These are phyloP conservation scores for Amphipoea lucens DNA, from an alignment of 2,888 invertebrate genomes.

Conservation along the genomic window DNA sequence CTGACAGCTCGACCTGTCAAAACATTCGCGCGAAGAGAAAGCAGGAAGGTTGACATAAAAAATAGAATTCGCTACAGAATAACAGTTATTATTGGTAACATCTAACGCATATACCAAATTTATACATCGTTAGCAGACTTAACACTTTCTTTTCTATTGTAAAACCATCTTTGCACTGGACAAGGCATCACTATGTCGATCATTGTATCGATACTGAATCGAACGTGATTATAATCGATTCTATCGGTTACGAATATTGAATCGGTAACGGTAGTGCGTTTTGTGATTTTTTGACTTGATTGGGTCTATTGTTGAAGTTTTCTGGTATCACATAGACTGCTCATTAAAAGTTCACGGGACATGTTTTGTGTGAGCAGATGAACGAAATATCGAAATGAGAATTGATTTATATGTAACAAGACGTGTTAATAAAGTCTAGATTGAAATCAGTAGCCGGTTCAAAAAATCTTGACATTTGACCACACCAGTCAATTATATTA, in stretches of 20 bases:
- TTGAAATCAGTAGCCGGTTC: conserved; percentile 42
- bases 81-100: conserved; percentile 69
- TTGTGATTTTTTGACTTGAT: conserved; percentile 79
- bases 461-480: conserved; percentile 38
- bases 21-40: conserved; percentile 63
- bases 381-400: conserved; percentile 32
- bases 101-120: conserved; percentile 77
- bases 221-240: conserved; percentile 83
- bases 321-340: conserved; percentile 69
- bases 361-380: conserved; percentile 33
- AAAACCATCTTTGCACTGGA: conserved; percentile 76
- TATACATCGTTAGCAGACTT: conserved; percentile 82
- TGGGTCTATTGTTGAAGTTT: conserved; percentile 81
- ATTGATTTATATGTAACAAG: conserved; percentile 42
- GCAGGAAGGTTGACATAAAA: conserved; percentile 62
- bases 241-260: conserved; percentile 77
- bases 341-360: conserved; percentile 73
- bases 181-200: conserved; percentile 86
- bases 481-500: conserved; percentile 25
- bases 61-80: conserved; percentile 71
- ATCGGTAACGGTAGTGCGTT: conserved; percentile 75
- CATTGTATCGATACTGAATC: conserved; percentile 83
- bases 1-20: conserved; percentile 54
- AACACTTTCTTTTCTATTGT: conserved; percentile 88
- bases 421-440: conserved; percentile 46